phyloP scores from a whole-genome alignment of 64 coral and sea anemone species.

The Montipora cactus region DNA sequence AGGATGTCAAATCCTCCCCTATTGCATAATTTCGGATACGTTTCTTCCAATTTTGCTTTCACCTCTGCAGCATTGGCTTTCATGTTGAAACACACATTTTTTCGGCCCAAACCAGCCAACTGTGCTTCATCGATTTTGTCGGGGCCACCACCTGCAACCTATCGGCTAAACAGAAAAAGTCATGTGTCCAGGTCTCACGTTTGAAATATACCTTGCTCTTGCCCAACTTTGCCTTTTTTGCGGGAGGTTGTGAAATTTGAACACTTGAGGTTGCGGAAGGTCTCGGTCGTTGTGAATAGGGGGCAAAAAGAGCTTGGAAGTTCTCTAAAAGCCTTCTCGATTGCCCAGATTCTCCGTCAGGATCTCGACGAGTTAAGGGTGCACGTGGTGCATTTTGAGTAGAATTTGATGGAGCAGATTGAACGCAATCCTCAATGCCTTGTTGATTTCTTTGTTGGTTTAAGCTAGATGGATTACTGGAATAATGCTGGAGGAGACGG shows the following conservation, averaged over 20 bases:
- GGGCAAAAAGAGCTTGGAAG: not conserved
- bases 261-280: not conserved
- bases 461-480: too few species aligned
- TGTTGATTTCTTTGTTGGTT: too few species aligned
- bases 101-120: not conserved
- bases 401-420: too few species aligned
- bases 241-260: not conserved
- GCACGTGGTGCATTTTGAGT: too few species aligned
- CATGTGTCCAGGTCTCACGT: not conserved
- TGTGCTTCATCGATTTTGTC: not conserved
- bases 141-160: not conserved
- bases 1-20: not conserved
- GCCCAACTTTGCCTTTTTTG: not conserved
- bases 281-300: not conserved
- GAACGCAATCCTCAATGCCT: too few species aligned
- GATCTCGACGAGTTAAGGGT: too few species aligned
- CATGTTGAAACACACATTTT: not conserved
- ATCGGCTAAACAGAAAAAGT: not conserved
- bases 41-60: not conserved
- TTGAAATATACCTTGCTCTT: not conserved
- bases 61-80: conserved; percentile 3
- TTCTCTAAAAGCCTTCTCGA: not conserved
- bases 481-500: too few species aligned
- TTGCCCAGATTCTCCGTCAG: too few species aligned
- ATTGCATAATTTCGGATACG: not conserved